Evolutionary conservation across 2,888 invertebrate genomes (phyloP), one percentile per base, ranked within the genome.

Genomic region (Heliconius ismenius): DNA sequence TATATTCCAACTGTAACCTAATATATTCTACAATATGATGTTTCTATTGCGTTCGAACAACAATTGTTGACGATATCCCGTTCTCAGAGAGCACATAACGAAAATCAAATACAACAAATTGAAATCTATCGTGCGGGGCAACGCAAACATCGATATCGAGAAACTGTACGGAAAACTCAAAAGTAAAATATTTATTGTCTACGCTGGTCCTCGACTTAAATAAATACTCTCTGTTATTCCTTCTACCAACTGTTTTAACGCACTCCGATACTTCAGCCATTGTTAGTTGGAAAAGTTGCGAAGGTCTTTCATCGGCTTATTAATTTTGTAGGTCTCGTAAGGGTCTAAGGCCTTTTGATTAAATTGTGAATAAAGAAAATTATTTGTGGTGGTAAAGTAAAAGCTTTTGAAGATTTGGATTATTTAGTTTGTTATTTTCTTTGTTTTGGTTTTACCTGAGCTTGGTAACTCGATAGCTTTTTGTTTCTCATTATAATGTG

Each of bases 81-180:
- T 76, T 80, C 79, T 81, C 77, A 81, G 82, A 82, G 83, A 82
- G 83, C 83, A 82, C 80, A 87, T 86, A 87, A 86, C 84, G 86
- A 87, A 88, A 88, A 90, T 87, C 89, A 90, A 91, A 90, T 86
- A 90, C 83, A 87, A 86, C 86, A 88, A 90, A 90, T 90, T 90
- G 90, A 88, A 90, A 88, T 84, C 85, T 84, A 84, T 85, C 85
- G 85, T 83, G 82, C 83, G 81, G 81, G 82, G 83, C 83, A 83
- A 85, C 79, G 83, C 84, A 87, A 88, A 89, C 86, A 88, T 79
- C 79, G 81, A 81, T 81, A 81, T 73, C 49, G 49, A 81, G 77
- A 83, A 26, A 81, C 83, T 82, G 84, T 86, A 89, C 85, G 86
- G 80, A 82, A 83, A 85, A 85, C 89, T 90, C 87, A 87, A 88